Evolutionary conservation across 2,888 invertebrate species (phyloP), one percentile per base, ranked within the genome.

Genomic region (Ophioninae sp.): DNA sequence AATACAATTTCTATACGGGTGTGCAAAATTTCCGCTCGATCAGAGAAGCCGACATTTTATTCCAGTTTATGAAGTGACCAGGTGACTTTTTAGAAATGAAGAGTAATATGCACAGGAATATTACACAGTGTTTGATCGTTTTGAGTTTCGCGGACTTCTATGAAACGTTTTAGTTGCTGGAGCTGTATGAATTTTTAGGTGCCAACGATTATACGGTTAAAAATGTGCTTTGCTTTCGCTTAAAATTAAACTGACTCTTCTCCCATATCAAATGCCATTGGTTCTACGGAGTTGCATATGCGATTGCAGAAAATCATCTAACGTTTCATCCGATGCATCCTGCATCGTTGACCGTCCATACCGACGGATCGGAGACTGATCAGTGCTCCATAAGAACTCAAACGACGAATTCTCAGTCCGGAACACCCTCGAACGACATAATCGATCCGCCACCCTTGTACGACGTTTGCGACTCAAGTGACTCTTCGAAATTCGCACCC

Each of bases 401-500:
- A 85, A 87, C 91, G 87, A 91, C 91, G 79, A 90, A 89, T 87
- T 91, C 90, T 0, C 89, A 90, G 78, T 87, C 89, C 50, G 88
- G 89, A 81, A 90, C 91, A 64, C 89, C 90, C 76, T 86, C 83
- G 68, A 86, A 88, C 75, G 91, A 92, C 86, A 91, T 92, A 85
- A 92, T 91, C 85, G 91, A 91, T 85, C 91, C 92, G 10, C 92
- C 92, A 21, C 87, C 89, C 1, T 81, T 91, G 23, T 92, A 92
- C 86, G 91, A 90, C 84, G 88, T 89, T 37, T 89, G 87, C 85
- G 91, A 92, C 76, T 89, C 90, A 20, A 87, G 88, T 78, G 90
- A 90, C 73, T 88, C 90, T 39, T 88, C 86, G 80, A 93, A 92
- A 86, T 92, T 92, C 80, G 93, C 93, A 17, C 90, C 93, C 78